phyloP scores from a whole-genome alignment of 1,140 invertebrate genomes.

The Leguminivora glycinivorella region DNA sequence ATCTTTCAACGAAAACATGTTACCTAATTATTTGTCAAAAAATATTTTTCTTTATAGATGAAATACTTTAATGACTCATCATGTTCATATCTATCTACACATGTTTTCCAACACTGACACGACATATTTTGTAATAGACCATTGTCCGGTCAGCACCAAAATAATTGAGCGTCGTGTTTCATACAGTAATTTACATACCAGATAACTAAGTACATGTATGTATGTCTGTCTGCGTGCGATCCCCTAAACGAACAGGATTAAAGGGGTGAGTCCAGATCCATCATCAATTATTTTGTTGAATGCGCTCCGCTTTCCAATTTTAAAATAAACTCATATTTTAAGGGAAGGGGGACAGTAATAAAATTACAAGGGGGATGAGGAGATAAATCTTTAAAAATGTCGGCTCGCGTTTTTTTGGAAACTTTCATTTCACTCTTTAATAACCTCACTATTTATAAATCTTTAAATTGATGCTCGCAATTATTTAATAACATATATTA shows the following conservation, averaged over 20 bases:
- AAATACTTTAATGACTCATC: too few relatives aligned
- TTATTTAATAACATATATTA: too few relatives aligned
- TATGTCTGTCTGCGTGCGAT: conserved; percentile 27
- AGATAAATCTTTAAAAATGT: conserved; percentile 30
- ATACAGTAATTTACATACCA: conserved; percentile 18
- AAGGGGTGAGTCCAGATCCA: conserved; percentile 57
- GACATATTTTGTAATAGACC: conserved; percentile 21
- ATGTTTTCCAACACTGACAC: too few relatives aligned
- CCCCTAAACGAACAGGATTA: conserved; percentile 48
- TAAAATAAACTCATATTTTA: conserved; percentile 64
- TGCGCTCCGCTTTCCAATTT: conserved; percentile 69
- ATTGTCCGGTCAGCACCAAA: neutral
- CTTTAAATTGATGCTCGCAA: too few relatives aligned
- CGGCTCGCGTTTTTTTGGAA: neutral
- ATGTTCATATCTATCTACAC: too few relatives aligned
- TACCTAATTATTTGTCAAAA: too few relatives aligned
- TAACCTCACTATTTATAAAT: neutral
- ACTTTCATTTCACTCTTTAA: conserved; percentile 2
- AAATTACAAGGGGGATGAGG: conserved; percentile 54
- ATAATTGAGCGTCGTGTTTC: conserved; percentile 1
- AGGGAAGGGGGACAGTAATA: conserved; percentile 59
- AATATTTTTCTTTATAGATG: too few relatives aligned
- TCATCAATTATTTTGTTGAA: conserved; percentile 70
- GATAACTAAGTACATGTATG: neutral
- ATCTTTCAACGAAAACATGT: too few relatives aligned